phyloP scores from a whole-genome alignment of 2,888 invertebrate genomes.

The Charanyca ferruginea region DNA sequence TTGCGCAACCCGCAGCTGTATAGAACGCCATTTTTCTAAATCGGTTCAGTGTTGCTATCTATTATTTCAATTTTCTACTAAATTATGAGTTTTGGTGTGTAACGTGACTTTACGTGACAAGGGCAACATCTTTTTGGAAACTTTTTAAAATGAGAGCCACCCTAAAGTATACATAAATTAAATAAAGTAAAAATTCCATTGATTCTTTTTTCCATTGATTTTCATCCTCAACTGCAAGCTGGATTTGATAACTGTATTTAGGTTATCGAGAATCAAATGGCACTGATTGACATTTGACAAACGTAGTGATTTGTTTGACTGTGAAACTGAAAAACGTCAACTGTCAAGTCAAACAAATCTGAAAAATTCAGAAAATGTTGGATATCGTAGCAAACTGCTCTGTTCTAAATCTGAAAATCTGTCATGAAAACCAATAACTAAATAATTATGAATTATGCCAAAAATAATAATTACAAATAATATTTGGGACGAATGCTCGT shows the following conservation, averaged over 20 bases:
- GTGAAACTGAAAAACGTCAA: constrained; percentile 24
- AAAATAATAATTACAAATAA: constrained; percentile 66
- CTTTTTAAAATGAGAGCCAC: neutral
- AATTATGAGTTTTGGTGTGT: constrained; percentile 14
- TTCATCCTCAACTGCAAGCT: too few species aligned
- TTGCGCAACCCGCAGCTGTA: constrained; percentile 91
- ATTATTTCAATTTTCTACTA: constrained; percentile 42
- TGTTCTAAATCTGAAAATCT: constrained; percentile 84
- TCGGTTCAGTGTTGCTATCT: constrained; percentile 75
- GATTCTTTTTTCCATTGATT: too few species aligned
- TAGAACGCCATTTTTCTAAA: constrained; percentile 88
- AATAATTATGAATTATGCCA: constrained; percentile 69
- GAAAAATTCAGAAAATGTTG: constrained; percentile 51
- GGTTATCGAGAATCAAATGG: constrained; percentile 29
- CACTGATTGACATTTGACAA: too few species aligned
- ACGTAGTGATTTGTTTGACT: too few species aligned
- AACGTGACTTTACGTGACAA: constrained; percentile 20
- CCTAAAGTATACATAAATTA: neutral
- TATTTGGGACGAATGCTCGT: constrained; percentile 77
- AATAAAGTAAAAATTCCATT: neutral
- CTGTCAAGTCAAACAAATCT: constrained; percentile 52
- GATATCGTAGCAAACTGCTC: constrained; percentile 44
- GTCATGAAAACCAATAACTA: constrained; percentile 68
- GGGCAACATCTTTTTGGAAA: constrained; percentile 39
- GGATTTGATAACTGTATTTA: too few species aligned